Base-by-base conservation (phyloP, 2,888 invertebrate genomes). In the Callinectes sapidus region DNA sequence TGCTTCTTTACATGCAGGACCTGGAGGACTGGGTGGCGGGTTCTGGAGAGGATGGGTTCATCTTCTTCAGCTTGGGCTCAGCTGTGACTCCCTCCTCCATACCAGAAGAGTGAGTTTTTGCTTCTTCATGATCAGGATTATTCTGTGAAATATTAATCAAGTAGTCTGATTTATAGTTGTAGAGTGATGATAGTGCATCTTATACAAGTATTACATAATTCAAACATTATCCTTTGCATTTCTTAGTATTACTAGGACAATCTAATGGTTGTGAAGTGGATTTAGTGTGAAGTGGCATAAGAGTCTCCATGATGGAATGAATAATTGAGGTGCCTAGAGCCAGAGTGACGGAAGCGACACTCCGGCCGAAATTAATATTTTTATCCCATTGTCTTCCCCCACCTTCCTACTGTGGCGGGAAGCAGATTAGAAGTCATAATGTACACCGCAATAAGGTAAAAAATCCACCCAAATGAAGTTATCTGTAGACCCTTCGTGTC, bases 31-130 rank as follows among this genome's bases (percentile, higher is more conserved):
- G 94, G 94, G 90, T 93, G 16, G 61, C 91, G 48, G 93, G 93
- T 16, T 77, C 94, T 42, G 93, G 94, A 39, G 88, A 91, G 16
- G 91, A 90, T 13, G 94, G 94, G 39, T 91, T 93, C 86, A 92
- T 94, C n/a, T 94, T 48, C 92, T 94, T 94, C 92, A 94, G 94
- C 71, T 71, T 94, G 28, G 94, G 94, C 16, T 90, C 93, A 32
- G 92, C 86, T 35, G 92, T 94, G 18, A 88, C 54, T n/a, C 85
- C 92, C 0, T 85, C 87, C 13, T 35, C 35, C 39, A 86, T 94
- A 87, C 92, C 94, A 35, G 94, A 93, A 61, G 77, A 92, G 94
- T 94, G 42, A 89, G 94, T 90, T 39, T 39, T 54, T 54, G 28
- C 42, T 18, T 35, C 35, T 42, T 87, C 18, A 6, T 18, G 18